Base-by-base conservation (phyloP, 2,888 invertebrate species). In the Hermodice carunculata region DNA sequence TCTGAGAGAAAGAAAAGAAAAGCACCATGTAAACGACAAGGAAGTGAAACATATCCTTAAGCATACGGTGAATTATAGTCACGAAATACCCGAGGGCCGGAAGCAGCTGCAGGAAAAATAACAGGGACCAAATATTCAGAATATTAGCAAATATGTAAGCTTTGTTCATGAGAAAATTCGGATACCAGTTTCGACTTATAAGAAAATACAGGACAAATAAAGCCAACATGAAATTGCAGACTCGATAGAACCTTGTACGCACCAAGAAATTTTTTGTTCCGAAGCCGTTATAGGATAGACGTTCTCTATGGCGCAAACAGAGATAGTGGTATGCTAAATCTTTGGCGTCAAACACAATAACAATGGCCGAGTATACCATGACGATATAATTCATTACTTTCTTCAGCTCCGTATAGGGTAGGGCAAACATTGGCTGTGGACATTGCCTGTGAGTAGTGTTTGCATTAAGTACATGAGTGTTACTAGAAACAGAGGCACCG, bases 21-120 rank as follows among this genome's bases (percentile, higher is more conserved):
- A 63, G 42, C 22, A 58, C 43, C 26, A 63, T 37, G 43, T 57
- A 63, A 26, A 63, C 48, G 31, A 63, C 48, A 6, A 58, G 57
- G 52, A 63, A 63, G 37, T 63, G 56, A 40, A 63, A 63, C 63
- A 63, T 57, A 32, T 63, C 63, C 42, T 63, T 63, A 29, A 63
- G 37, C 63, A 63, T 63, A 14, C 56, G 37, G 24, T 63, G 63
- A 24, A 63, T 58, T 26, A 63, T 58, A n/a, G 57, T 58, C 28
- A 63, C 63, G 40, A 57, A 63, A 34, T 63, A 53, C 17, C 63
- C 63, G 3, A 63, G n/a, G 24, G 63, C 57, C 2, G 63, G 63
- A 14, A 63, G 43, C 6, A 63, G 58, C 29, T 63, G 63, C 17
- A 63, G 48, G 29, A 63, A 63, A 58, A 63, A 63, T 29, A 63